Evolutionary conservation across 1,140 invertebrate species (phyloP), one percentile per base, ranked within the genome.

Genomic region (Magallana ariakensis): DNA sequence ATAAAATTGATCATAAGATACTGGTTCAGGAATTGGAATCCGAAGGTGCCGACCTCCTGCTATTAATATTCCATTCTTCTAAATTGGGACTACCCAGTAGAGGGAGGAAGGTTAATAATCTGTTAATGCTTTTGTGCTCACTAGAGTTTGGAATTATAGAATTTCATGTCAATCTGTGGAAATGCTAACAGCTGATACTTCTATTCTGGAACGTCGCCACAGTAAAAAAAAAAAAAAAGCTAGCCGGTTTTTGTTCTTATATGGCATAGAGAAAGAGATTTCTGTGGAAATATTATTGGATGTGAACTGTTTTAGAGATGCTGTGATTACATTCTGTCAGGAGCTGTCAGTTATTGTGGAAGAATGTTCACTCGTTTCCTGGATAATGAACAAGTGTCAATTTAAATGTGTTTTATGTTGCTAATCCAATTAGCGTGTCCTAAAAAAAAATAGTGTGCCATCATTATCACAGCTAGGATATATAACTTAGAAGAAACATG

Each of bases 91-190:
- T 22, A 26, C 10, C 22, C 9, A 46, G 5, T 46, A 46, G 33
- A 46, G 33, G 33, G 33, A 46, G 66, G 33, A 46, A 46, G 33
- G 22, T 75, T 75, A 75, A 75, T 75, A 75, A 75, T 26, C 66
- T 75, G 66, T 75, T 75, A 75, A 75, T 26, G 22, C 66, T 26
- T 26, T 75, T 75, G 26, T 75, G 66, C 22, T 75, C 66, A 75
- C 66, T 9, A 33, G 22, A 26, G 66, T 75, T 75, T 75, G 22
- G 66, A 75, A 3, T 75, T 75, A 75, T 75, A 75, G 66, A 75
- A 75, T 75, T 75, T 75, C 22, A 33, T 75, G 66, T 75, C 66
- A 75, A 19, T 46, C 66, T 22, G 22, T 26, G 66, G 66, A 75
- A 75, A 33, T 33, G 19, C 22, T 9, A 75, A 75, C 66, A 75